These are phyloP conservation scores for Nasonia oneida DNA, from an alignment of 2,888 invertebrate genomes.

Conservation along the genomic window DNA sequence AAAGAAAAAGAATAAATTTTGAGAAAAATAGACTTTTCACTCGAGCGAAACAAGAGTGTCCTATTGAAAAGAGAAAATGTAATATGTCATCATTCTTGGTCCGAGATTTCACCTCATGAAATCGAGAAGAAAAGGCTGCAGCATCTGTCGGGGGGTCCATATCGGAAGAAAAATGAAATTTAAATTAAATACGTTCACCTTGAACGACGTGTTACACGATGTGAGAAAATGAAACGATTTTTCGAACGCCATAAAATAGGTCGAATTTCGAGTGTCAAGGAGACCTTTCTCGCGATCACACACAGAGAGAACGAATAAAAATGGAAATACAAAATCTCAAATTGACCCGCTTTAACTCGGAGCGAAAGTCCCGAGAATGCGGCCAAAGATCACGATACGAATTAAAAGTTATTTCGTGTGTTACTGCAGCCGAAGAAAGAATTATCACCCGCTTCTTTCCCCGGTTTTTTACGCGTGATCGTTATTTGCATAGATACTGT, in stretches of 20 bases:
- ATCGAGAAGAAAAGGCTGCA: not conserved
- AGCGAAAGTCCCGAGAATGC: not conserved
- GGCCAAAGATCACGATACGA: not conserved
- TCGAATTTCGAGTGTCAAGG: not conserved
- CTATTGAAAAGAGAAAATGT: conserved; percentile 12
- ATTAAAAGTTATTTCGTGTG: not conserved
- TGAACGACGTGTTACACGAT: not conserved
- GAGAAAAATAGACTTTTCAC: not conserved
- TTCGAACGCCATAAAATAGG: not conserved
- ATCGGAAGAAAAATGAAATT: not conserved
- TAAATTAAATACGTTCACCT: not conserved
- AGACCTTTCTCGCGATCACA: not conserved
- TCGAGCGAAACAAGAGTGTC: not conserved
- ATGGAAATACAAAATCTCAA: conserved; percentile 14
- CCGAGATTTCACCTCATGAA: not conserved
- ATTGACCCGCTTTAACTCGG: not conserved
- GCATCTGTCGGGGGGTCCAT: not conserved
- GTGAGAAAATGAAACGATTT: not conserved
- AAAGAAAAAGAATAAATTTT: not conserved
- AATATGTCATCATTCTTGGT: conserved; percentile 1
- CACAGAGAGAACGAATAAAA: not conserved
- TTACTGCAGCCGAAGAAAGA: not conserved
- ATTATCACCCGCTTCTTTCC: not conserved
- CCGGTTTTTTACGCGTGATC: not conserved
- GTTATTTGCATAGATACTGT: not conserved